A percentile compares a stretch with the other conserved stretches of the same genome.
phyloP scores from a whole-genome alignment of 2,888 invertebrate species.

The Drosophila anomalata region DNA sequence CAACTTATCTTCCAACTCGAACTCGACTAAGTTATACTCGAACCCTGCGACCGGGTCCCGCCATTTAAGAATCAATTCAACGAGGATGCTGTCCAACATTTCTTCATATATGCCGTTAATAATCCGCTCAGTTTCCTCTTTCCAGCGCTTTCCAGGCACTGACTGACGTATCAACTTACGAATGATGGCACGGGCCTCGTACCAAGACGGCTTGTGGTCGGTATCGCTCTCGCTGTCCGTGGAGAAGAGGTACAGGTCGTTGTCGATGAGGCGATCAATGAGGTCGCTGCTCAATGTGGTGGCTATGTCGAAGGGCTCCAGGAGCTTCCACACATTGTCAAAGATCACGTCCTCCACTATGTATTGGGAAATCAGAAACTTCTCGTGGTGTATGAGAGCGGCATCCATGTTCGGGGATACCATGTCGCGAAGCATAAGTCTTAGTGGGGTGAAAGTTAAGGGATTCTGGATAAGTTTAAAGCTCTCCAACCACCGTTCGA shows the following conservation, averaged over 20 bases:
- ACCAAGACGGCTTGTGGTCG: slow-evolving; percentile 17
- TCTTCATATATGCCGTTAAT: slow-evolving; percentile 62
- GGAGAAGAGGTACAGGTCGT: slow-evolving; percentile 68
- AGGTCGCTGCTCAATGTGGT: slow-evolving; percentile 58
- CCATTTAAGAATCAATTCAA: background rate
- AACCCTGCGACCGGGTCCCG: background rate
- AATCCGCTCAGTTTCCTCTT: slow-evolving; percentile 62
- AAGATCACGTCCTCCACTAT: slow-evolving; percentile 83
- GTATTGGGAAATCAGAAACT: slow-evolving; percentile 53
- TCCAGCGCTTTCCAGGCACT: slow-evolving; percentile 79
- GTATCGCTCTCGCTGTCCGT: slow-evolving; percentile 65
- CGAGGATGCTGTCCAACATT: slow-evolving; percentile 59
- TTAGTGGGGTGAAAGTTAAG: slow-evolving; percentile 60
- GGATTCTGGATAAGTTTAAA: slow-evolving; percentile 69
- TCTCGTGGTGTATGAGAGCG: slow-evolving; percentile 53
- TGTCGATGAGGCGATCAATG: slow-evolving; percentile 76
- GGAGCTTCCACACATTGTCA: slow-evolving; percentile 83
- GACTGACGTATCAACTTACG: slow-evolving; percentile 76
- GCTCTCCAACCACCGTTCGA: slow-evolving; percentile 84
- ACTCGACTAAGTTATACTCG: background rate
- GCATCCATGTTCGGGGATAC: slow-evolving; percentile 62
- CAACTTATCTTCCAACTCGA: background rate
- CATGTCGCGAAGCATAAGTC: slow-evolving; percentile 59
- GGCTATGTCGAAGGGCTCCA: slow-evolving; percentile 75
- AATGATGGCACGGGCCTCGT: slow-evolving; percentile 73